A percentile compares a stretch with the other conserved stretches of the same genome.
Evolutionary conservation across 1,140 invertebrate genomes (phyloP).

Genomic region (Brachionus sp.): DNA sequence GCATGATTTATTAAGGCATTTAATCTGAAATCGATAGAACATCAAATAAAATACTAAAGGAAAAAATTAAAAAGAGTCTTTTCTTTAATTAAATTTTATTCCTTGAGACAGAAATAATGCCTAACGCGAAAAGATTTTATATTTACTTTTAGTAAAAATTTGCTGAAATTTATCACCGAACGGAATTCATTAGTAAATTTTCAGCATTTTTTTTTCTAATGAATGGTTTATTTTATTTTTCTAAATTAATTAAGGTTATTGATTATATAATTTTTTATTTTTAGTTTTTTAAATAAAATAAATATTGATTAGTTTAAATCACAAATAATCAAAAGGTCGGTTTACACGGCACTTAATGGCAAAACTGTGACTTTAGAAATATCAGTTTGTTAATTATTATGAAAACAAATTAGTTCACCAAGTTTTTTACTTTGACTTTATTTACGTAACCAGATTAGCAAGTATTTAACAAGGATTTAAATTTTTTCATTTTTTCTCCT

Average conservation of each 20-base stretch:
- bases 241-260: neutral
- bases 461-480: slow-evolving; percentile 37
- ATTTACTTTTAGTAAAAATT: neutral
- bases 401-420: neutral
- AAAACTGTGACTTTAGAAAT: neutral
- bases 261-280: neutral
- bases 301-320: neutral
- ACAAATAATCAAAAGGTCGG: neutral
- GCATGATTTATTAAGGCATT: neutral
- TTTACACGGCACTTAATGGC: neutral
- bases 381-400: neutral
- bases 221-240: neutral
- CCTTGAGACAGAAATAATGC: neutral
- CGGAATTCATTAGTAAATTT: neutral
- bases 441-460: slow-evolving; percentile 34
- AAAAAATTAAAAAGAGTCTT: neutral
- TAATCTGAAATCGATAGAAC: neutral
- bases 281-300: neutral
- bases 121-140: neutral
- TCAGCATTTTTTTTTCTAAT: neutral
- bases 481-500: neutral
- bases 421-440: neutral
- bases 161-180: neutral
- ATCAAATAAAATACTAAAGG: neutral
- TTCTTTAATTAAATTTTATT: neutral